phyloP scores from a whole-genome alignment of 2,113 vertebrate species.

The Bujurquina vittata region DNA sequence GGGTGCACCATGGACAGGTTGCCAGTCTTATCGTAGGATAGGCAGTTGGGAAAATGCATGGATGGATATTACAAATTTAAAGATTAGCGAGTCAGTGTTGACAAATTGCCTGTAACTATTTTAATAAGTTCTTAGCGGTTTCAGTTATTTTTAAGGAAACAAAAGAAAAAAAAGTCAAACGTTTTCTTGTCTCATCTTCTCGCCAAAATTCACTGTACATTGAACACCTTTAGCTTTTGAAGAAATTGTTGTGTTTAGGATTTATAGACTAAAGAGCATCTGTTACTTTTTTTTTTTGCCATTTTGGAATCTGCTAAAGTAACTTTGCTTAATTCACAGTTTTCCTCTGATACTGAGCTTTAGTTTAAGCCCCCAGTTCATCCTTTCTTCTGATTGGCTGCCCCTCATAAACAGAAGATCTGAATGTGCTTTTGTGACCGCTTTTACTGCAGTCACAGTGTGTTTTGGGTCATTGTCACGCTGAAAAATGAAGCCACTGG shows the following conservation, averaged over 20 bases:
- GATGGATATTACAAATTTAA: background rate
- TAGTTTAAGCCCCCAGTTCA: no score
- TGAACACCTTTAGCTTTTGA: background rate
- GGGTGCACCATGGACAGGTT: background rate
- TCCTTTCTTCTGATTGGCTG: background rate
- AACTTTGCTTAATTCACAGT: background rate
- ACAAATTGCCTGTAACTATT: background rate
- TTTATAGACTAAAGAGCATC: background rate
- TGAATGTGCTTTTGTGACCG: no score
- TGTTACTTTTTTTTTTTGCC: background rate
- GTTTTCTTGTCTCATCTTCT: background rate
- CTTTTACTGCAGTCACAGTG: background rate
- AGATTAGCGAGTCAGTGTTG: no score
- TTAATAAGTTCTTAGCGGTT: background rate
- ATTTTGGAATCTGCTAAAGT: background rate
- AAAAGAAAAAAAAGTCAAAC: background rate
- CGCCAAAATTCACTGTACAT: background rate
- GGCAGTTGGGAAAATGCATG: background rate
- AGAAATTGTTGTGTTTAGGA: background rate
- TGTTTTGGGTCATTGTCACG: background rate
- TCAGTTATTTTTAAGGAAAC: background rate
- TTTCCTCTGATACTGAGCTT: no score
- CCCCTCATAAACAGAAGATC: background rate
- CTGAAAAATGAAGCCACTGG: no score
- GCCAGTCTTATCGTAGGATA: background rate